A percentile compares a stretch with the other conserved stretches of the same genome.
Conservation (phyloP, 2,888 invertebrate species). For the Dromius quadrimaculatus region DNA sequence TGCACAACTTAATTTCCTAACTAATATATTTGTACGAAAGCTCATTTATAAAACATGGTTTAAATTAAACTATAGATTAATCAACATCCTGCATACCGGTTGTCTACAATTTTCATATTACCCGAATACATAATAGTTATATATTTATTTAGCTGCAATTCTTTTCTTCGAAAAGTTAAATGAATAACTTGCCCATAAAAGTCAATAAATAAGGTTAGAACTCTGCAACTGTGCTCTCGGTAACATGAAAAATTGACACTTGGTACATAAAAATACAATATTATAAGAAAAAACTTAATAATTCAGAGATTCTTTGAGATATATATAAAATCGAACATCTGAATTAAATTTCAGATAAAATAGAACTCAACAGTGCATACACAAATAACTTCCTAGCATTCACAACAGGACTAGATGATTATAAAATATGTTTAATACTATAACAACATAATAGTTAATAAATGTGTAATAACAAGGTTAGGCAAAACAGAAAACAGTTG, state of each 20-base stretch:
- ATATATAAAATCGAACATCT: slow-evolving; percentile 33
- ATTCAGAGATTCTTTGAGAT: slow-evolving; percentile 20
- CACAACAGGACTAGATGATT: slow-evolving; percentile 43
- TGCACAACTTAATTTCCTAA: slow-evolving; percentile 39
- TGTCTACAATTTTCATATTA: no score
- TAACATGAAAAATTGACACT: no score
- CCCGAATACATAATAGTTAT: no score
- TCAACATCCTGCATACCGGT: slow-evolving; percentile 45
- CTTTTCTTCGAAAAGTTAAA: no score
- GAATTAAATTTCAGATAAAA: slow-evolving; percentile 19
- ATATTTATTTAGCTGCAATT: no score
- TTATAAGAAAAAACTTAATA: slow-evolving; percentile 29
- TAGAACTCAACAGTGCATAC: slow-evolving; percentile 28
- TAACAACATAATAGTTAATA: slow-evolving; percentile 37
- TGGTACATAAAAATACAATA: no score
- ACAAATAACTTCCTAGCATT: slow-evolving; percentile 28
- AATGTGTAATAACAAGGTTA: slow-evolving; percentile 34
- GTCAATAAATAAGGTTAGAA: no score
- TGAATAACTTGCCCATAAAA: no score
- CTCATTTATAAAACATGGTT: slow-evolving; percentile 47
- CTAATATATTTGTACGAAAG: slow-evolving; percentile 51
- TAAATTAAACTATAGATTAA: slow-evolving; percentile 49
- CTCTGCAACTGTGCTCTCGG: no score
- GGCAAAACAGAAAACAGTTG: slow-evolving; percentile 27
- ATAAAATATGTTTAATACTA: slow-evolving; percentile 40